Conservation (phyloP, 2,113 vertebrate genomes). For the Scartelaos histophorus region DNA sequence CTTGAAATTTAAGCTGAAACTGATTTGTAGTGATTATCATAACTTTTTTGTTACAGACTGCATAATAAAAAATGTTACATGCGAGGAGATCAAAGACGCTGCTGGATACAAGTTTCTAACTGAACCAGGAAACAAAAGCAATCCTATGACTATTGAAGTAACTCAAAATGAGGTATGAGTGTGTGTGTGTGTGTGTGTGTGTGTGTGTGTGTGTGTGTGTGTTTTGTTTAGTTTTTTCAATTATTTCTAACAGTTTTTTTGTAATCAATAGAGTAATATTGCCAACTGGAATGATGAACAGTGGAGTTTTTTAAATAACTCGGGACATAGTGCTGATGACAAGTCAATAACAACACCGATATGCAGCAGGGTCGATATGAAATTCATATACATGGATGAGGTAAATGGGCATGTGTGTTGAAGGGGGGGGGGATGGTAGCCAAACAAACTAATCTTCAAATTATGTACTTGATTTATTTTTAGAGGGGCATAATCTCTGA, state of each 20-base stretch:
- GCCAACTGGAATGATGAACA: fast-evolving
- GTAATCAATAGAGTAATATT: neutral
- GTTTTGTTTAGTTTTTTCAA: neutral
- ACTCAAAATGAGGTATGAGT: neutral
- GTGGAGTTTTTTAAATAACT: fast-evolving
- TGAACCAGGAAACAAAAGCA: fast-evolving
- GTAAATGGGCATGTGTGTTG: neutral
- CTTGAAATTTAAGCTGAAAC: neutral
- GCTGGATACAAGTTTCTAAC: fast-evolving
- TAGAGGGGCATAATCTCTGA: neutral
- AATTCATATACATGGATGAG: neutral
- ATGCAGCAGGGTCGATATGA: neutral
- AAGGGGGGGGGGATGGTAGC: neutral
- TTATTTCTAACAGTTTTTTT: neutral
- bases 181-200: neutral
- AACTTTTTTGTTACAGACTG: conserved; percentile 7
- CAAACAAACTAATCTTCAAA: neutral
- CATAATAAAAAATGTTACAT: fast-evolving
- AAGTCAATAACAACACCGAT: neutral
- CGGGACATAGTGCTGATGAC: neutral
- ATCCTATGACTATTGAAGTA: fast-evolving
- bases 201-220: neutral
- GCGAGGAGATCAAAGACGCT: fast-evolving
- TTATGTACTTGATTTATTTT: neutral
- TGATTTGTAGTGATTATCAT: neutral